Conservation (phyloP, 1,140 invertebrate genomes). For the Trichonephila inaurata region DNA sequence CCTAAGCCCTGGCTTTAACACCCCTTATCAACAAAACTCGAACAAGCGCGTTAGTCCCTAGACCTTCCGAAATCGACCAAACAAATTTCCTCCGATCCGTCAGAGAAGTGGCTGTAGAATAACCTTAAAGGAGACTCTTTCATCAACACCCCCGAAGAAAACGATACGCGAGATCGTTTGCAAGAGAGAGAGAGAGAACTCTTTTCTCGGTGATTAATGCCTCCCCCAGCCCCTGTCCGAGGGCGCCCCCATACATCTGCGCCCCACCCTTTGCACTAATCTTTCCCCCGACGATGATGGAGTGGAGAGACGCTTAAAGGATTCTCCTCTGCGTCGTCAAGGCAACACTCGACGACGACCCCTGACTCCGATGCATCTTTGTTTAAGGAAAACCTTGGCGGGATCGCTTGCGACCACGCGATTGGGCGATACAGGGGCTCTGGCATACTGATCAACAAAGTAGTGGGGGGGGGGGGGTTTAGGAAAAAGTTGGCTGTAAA, state of each 20-base stretch:
- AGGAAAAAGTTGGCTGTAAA: too few relatives aligned
- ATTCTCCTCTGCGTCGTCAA: constrained; percentile 53
- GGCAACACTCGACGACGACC: constrained; percentile 70
- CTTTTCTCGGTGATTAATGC: constrained; percentile 63
- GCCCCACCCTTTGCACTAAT: constrained; percentile 47
- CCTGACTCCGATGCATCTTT: constrained; percentile 69
- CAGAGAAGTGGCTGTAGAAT: neutral
- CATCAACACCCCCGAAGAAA: constrained; percentile 36
- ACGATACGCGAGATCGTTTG: neutral
- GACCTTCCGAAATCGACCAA: neutral
- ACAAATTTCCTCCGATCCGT: neutral
- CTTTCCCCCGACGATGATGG: constrained; percentile 69
- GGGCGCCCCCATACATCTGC: constrained; percentile 63
- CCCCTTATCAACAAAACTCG: too few relatives aligned
- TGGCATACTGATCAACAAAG: neutral
- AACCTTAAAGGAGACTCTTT: neutral
- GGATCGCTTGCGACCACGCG: neutral
- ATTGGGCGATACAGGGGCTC: too few relatives aligned
- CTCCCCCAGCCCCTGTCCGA: constrained; percentile 56
- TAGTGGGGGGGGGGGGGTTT: too few relatives aligned
- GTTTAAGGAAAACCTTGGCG: constrained; percentile 24
- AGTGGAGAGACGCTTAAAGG: constrained; percentile 61
- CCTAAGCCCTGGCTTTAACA: neutral
- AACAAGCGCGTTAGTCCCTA: too few relatives aligned
- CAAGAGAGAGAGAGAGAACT: neutral